Evolutionary conservation across 2,888 invertebrate genomes (phyloP).

Genomic region (Drosophila incognita): DNA sequence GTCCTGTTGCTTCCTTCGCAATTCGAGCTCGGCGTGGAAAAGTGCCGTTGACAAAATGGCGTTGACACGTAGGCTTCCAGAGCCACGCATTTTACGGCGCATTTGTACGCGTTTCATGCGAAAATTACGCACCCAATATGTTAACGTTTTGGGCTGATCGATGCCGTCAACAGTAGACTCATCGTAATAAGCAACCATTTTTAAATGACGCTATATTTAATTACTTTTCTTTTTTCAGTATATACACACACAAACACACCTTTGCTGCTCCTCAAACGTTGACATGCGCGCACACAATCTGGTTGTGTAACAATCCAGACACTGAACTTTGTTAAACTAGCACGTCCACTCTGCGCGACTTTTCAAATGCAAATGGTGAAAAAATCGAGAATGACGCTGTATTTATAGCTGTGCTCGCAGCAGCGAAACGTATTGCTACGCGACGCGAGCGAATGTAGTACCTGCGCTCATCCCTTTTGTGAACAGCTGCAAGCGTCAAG

Average conservation of each 20-base stretch:
- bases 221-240: conserved; percentile 45
- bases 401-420: conserved; percentile 47
- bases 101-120: conserved; percentile 86
- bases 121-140: conserved; percentile 87
- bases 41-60: conserved; percentile 87
- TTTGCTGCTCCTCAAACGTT: conserved; percentile 40
- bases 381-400: conserved; percentile 13
- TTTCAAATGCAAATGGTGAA: conserved; percentile 36
- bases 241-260: conserved; percentile 55
- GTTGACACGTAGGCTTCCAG: conserved; percentile 86
- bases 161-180: conserved; percentile 52
- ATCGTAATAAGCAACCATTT: conserved; percentile 71
- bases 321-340: conserved; percentile 19
- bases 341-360: conserved; percentile 39
- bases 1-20: conserved; percentile 86
- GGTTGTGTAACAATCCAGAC: conserved; percentile 47
- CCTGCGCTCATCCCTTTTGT: conserved; percentile 9
- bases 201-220: conserved; percentile 31
- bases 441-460: conserved; percentile 34
- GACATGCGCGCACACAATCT: conserved; percentile 42
- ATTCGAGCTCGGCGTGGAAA: conserved; percentile 86
- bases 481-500: background rate
- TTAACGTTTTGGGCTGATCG: conserved; percentile 77
- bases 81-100: conserved; percentile 85
- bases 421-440: conserved; percentile 44